Base-by-base conservation (phyloP, 2,797 vertebrate genomes). In the Lemur catta region DNA sequence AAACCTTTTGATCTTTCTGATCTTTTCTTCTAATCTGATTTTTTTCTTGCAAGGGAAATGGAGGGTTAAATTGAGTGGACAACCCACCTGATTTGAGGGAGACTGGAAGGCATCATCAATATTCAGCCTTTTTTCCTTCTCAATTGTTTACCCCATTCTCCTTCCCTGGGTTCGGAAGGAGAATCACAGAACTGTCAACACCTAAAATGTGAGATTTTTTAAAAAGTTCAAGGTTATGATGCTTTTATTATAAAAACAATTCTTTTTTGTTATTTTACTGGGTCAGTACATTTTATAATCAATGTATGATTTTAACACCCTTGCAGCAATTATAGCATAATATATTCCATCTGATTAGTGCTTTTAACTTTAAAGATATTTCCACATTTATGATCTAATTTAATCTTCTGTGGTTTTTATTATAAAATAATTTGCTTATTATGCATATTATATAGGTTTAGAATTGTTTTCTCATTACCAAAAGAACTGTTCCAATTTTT, bases 331-430 rank as follows among this genome's bases (percentile, higher is more conserved):
- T 94, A 95, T 81, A 94, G 50, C 4, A 86, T 90, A 84, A 84
- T 93, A 81, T 63, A 81, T 69, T 89, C 86, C 67, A 87, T 87
- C 55, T 92, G 81, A 95, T 95, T 95, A 96, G 76, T 94, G 69
- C 78, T 96, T 97, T 97, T 96, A 95, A 90, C 78, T 95, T 92
- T 80, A 80, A 91, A 84, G 69, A 61, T 96, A 85, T 85, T 96
- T 97, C 93, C n/a, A 93, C 72, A 93, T 92, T 91, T 96, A 80
- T 76, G 61, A 75, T 72, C 96, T 96, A 89, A 96, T 95, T 93
- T 86, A 88, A 96, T 93, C 67, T 84, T 92, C 63, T 96, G n/a
- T 67, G 59, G 33, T 91, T 96, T 96, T 92, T 92, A 94, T 97
- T 96, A 92, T 92, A 82, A 94, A 94, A 88, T 63, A 82, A 84